Evolutionary conservation across 2,797 vertebrate genomes (phyloP).

Genomic region (Falco biarmicus): DNA sequence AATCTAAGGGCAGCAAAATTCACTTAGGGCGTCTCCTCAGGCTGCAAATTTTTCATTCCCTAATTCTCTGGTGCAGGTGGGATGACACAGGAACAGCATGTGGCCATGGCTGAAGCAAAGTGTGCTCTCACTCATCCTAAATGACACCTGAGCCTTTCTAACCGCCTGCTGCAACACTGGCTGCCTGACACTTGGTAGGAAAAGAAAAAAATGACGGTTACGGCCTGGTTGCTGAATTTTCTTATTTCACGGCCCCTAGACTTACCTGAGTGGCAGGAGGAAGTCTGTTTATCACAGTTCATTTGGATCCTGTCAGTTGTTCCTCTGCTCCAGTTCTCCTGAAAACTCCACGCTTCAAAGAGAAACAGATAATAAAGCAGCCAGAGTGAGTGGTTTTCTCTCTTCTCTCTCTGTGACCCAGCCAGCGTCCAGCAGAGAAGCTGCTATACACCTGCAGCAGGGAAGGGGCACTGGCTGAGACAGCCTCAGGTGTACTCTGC

Average conservation of each 20-base stretch:
- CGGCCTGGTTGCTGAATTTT: background rate
- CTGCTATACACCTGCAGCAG: background rate
- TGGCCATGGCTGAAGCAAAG: background rate
- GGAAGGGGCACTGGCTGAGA: background rate
- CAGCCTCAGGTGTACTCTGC: background rate
- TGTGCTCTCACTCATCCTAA: background rate
- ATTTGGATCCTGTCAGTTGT: background rate
- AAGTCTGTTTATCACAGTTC: background rate
- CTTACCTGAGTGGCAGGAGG: background rate
- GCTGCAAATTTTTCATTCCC: background rate
- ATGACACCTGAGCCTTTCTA: background rate
- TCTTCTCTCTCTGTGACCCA: background rate
- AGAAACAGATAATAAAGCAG: background rate
- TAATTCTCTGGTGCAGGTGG: background rate
- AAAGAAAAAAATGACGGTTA: background rate
- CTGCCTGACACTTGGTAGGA: background rate
- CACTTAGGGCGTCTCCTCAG: background rate
- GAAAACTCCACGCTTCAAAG: background rate
- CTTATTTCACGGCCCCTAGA: background rate
- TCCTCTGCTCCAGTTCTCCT: background rate
- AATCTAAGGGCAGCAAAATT: background rate
- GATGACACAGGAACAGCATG: background rate
- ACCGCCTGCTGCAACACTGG: background rate
- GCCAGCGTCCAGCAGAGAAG: background rate
- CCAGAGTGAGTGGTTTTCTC: background rate